Base-by-base conservation (phyloP, 2,888 invertebrate species). In the Tenthredo livida region DNA sequence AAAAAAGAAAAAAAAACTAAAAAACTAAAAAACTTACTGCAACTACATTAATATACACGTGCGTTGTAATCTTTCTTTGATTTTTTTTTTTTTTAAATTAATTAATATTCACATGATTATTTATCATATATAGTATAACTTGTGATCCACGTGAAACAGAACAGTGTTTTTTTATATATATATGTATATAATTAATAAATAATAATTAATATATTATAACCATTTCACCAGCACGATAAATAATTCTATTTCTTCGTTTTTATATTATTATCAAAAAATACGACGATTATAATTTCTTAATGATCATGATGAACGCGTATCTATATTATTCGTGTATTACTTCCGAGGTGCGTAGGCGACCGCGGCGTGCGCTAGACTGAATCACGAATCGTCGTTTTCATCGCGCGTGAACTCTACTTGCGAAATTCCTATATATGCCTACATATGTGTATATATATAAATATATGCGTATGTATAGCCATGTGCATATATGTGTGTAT, bases 291-390 rank as follows among this genome's bases (percentile, higher is more conserved):
- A 70, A 70, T 33, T 33, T 17, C n/a, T 21, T 15, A 54, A 50
- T 54, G 17, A 54, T 54, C 54, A 54, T n/a, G n/a, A 54, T 7
- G 54, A 54, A 6, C n/a, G 17, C 37, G 17, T 7, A 1, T 54
- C n/a, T n/a, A n/a, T 54, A n/a, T 54, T 54, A 7, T 50, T 29
- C 50, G 12, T 54, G 29, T n/a, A 50, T n/a, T 2, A 70, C 7
- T 9, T 73, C 21, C n/a, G 21, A 5, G 25, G 37, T 33, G 78
- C 78, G 78, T 58, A 78, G 78, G 58, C 78, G 78, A 78, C 78
- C 33, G 54, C 54, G 78, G 6, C 78, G 25, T 33, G 33, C 78
- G 78, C n/a, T 78, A 33, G 4, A 78, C 78, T 78, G 54, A 78
- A 54, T 25, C 5, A 12, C 40, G 40, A 40, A 75, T 47, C 47